These are phyloP conservation scores for Pitta sordida DNA, from an alignment of 2,113 vertebrate genomes.

Conservation along the genomic window DNA sequence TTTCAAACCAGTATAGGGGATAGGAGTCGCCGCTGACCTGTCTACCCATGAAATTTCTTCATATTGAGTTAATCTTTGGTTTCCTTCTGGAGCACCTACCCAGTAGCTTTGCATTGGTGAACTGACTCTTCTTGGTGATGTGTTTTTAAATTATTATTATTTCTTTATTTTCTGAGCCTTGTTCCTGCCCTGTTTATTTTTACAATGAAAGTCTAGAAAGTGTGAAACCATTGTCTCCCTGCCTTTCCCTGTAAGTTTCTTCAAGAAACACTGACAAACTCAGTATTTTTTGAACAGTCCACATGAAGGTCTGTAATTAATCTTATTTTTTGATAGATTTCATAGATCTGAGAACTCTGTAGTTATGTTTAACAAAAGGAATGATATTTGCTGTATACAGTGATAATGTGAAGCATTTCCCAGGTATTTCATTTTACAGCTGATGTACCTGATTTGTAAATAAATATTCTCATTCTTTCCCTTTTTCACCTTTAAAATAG, in stretches of 20 bases:
- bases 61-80: fast-evolving
- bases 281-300: background rate
- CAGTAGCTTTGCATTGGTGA: background rate
- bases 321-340: background rate
- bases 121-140: background rate
- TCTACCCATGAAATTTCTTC: background rate
- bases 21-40: background rate
- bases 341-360: background rate
- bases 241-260: background rate
- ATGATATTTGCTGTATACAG: background rate
- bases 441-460: background rate
- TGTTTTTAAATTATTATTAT: background rate
- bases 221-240: background rate
- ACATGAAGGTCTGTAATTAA: background rate
- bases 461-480: background rate
- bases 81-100: background rate
- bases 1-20: background rate
- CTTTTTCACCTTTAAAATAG: background rate
- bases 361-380: background rate
- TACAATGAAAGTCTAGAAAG: background rate
- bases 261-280: background rate
- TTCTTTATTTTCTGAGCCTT: background rate
- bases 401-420: background rate
- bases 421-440: background rate
- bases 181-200: background rate